Evolutionary conservation across 2,888 invertebrate genomes (phyloP), one percentile per base, ranked within the genome.

Genomic region (Myopa tessellatipennis): DNA sequence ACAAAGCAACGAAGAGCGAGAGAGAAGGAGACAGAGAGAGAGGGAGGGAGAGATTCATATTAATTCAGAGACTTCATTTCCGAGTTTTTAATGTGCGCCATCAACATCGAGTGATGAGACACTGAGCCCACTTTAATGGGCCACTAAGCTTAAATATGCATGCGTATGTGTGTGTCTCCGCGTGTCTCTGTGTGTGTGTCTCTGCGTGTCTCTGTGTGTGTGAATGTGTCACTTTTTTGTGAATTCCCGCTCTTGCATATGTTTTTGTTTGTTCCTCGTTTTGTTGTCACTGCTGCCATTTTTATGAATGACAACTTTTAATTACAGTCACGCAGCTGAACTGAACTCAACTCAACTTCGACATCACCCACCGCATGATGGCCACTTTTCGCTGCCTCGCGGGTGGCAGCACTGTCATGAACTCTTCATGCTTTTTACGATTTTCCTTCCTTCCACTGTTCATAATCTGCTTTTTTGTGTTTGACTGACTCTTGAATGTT

Each of bases 241-340:
- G n/a, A 14, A 55, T 55, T 6, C 10, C 10, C 38, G 18, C 68
- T 38, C n/a, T n/a, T 18, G 45, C 67, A 67, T 50, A 50, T 6
- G 26, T 69, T 34, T 38, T 52, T 18, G 18, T 34, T 52, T 69
- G n/a, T 69, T 18, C 10, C 8, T 69, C 36, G 45, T 45, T 45
- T 40, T 45, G 16, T 68, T 45, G 68, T 45, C 26, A 14, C 45
- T 26, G 68, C 68, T 68, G 40, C 45, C 68, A 45, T 68, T 68
- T 65, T 45, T 26, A 68, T 70, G 70, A 70, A 70, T 70, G 70
- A 55, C 70, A 70, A 70, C 50, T 70, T 70, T 70, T 70, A 70
- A 70, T 70, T 70, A 70, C 70, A 70, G 50, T 52, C 70, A 50
- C 52, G 52, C 40, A 50, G 40, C n/a, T 18, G 6, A 52, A n/a